Evolutionary conservation across 92 coral and sea anemone genomes (phyloP).

Genomic region (Paragorgia papillata): DNA sequence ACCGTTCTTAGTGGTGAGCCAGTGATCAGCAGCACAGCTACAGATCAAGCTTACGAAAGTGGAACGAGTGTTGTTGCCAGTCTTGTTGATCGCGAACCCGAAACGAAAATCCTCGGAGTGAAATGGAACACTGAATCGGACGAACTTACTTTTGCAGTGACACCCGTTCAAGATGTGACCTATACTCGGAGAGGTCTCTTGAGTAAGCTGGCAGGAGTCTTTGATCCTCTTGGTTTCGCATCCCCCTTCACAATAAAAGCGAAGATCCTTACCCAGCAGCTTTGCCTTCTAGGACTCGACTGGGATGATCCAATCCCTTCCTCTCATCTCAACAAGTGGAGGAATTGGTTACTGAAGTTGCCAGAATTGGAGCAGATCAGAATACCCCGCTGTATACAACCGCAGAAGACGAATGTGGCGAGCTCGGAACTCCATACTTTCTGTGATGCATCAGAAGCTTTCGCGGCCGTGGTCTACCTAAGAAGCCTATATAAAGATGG

Average conservation of each 20-base stretch:
- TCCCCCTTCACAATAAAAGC: constrained; percentile 56
- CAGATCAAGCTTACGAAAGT: neutral
- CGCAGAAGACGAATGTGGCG: neutral
- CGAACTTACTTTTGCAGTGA: constrained; percentile 34
- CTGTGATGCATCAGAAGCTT: constrained; percentile 31
- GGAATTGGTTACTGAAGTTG: constrained; percentile 6
- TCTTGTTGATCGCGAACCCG: constrained; percentile 52
- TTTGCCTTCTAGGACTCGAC: constrained; percentile 32
- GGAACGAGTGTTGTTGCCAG: constrained; percentile 16
- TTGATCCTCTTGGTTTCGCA: constrained; percentile 46
- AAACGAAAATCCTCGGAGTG: constrained; percentile 54
- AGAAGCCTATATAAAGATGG: constrained; percentile 46
- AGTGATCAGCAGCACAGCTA: neutral
- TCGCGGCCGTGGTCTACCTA: constrained; percentile 22
- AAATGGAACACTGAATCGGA: constrained; percentile 56
- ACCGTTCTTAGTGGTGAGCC: constrained; percentile 14
- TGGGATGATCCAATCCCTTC: constrained; percentile 38
- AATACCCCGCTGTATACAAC: constrained; percentile 26
- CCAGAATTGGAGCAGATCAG: constrained; percentile 7
- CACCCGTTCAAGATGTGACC: constrained; percentile 7
- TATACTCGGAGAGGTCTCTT: constrained; percentile 27
- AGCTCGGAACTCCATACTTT: constrained; percentile 1
- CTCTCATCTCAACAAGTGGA: constrained; percentile 17
- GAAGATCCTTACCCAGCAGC: constrained; percentile 56
- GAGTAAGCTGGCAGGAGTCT: constrained; percentile 32